Evolutionary conservation across 2,888 invertebrate species (phyloP).

Genomic region (Hydropsyche betteni): DNA sequence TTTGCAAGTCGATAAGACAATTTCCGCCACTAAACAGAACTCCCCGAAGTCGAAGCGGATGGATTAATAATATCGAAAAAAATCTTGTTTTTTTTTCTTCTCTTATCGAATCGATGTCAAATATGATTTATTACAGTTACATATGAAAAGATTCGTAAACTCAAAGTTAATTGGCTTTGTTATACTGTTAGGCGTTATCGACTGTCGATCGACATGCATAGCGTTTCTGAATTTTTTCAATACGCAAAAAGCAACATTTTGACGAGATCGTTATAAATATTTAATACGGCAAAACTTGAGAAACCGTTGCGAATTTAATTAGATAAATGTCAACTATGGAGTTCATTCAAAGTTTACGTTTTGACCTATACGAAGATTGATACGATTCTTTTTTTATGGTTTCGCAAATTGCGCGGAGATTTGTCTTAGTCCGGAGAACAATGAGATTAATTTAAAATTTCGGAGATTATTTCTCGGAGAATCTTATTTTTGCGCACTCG

Average conservation of each 20-base stretch:
- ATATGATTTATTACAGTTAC: slow-evolving; percentile 27
- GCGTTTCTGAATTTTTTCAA: slow-evolving; percentile 1
- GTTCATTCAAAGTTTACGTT: not conserved
- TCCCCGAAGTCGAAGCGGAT: too few species aligned
- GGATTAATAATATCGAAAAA: not conserved
- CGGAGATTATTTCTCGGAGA: not conserved
- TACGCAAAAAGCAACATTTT: not conserved
- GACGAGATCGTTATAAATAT: not conserved
- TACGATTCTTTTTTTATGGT: not conserved
- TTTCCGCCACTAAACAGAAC: too few species aligned
- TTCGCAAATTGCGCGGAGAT: not conserved
- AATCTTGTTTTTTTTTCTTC: not conserved
- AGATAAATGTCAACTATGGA: not conserved
- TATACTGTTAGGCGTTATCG: not conserved
- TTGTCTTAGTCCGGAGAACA: slow-evolving; percentile 17
- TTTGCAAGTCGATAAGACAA: too few species aligned
- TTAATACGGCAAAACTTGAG: not conserved
- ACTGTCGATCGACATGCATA: slow-evolving; percentile 11
- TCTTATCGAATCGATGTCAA: slow-evolving; percentile 26
- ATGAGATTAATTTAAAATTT: slow-evolving; percentile 4
- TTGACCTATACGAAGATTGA: slow-evolving; percentile 2
- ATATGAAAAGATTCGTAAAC: slow-evolving; percentile 18
- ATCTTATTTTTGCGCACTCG: too few species aligned
- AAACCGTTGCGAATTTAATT: not conserved
- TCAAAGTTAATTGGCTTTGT: slow-evolving; percentile 23